phyloP scores from a whole-genome alignment of 2,888 invertebrate species.

The Cynaeus angustus region DNA sequence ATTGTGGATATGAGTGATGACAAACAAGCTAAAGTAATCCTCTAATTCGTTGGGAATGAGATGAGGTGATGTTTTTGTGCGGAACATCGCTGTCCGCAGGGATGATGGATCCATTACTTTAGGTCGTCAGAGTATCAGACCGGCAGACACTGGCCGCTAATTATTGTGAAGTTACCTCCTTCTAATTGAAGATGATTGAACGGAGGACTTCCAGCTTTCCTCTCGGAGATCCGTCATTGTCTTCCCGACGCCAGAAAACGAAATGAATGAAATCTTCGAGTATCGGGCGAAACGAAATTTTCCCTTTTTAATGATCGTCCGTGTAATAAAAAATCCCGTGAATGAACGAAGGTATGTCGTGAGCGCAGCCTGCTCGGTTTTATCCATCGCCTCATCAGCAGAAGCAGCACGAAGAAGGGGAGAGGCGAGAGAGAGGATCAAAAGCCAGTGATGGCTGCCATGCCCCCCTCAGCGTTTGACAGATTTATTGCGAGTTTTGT shows the following conservation, averaged over 20 bases:
- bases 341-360: conserved; percentile 40
- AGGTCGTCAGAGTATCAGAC: conserved; percentile 67
- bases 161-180: conserved; percentile 69
- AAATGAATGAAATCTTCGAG: too few species aligned
- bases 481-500: conserved; percentile 73
- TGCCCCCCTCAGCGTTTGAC: conserved; percentile 70
- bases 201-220: conserved; percentile 52
- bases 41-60: conserved; percentile 61
- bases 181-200: conserved; percentile 72
- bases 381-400: conserved; percentile 47
- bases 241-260: too few species aligned
- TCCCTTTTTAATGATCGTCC: too few species aligned
- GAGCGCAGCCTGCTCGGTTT: conserved; percentile 43
- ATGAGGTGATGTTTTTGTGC: conserved; percentile 62
- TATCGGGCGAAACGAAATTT: too few species aligned
- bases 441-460: conserved; percentile 64
- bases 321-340: conserved; percentile 9
- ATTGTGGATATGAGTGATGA: conserved; percentile 63
- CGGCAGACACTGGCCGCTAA: conserved; percentile 66
- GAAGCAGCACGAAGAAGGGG: conserved; percentile 46
- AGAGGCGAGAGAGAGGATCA: conserved; percentile 54
- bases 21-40: conserved; percentile 64
- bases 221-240: not conserved
- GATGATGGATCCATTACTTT: conserved; percentile 74
- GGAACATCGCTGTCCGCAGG: conserved; percentile 67